Conservation (phyloP, 2,113 vertebrate species). For the Upupa epops region DNA sequence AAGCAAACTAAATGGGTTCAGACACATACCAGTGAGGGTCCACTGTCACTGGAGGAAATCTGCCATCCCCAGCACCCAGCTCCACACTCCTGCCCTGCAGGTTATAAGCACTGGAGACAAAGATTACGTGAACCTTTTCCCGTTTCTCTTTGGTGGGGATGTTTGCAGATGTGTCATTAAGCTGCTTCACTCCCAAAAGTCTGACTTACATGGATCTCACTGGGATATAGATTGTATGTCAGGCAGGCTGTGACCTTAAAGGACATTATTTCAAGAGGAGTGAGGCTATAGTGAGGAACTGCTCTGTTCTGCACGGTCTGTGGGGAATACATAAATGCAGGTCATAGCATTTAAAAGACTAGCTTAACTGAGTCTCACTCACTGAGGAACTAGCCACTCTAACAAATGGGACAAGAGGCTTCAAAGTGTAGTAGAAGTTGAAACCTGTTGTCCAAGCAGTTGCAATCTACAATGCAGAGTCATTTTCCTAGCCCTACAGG, state of each 20-base stretch:
- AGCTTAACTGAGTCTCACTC: not conserved
- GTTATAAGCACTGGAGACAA: not conserved
- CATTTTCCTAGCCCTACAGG: not conserved
- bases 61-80: not conserved
- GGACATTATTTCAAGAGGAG: not conserved
- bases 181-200: not conserved
- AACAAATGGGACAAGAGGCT: not conserved
- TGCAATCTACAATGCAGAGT: not conserved
- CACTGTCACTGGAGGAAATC: not conserved
- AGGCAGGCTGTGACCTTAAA: not conserved
- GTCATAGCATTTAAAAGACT: not conserved
- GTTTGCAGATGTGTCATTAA: not conserved
- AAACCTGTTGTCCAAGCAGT: not conserved
- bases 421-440: not conserved
- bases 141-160: not conserved
- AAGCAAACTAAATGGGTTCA: not conserved
- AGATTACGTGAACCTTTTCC: not conserved
- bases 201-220: not conserved
- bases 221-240: not conserved
- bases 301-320: not conserved
- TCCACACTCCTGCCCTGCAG: not conserved
- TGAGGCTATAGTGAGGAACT: not conserved
- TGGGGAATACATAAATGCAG: not conserved
- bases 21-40: not conserved
- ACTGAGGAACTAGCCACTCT: not conserved